Conservation (phyloP, 2,113 vertebrate species). For the Phrynocephalus versicolor region DNA sequence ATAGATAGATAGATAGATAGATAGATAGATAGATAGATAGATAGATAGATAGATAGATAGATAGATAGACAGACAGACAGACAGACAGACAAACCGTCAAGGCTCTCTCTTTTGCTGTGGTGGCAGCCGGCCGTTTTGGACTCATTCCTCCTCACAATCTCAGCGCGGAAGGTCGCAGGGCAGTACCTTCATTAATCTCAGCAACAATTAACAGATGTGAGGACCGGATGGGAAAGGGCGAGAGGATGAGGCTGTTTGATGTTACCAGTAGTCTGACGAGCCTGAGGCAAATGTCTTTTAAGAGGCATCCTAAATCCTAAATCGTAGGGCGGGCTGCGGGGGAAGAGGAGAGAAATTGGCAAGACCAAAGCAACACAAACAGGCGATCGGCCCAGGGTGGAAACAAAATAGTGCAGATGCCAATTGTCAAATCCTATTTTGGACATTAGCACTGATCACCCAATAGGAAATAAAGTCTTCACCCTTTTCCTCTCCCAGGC, state of each 20-base stretch:
- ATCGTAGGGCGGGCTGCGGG: neutral
- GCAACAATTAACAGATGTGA: neutral
- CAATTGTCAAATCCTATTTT: too few relatives aligned
- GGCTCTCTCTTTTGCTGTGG: neutral
- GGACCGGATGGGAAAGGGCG: neutral
- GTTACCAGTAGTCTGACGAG: neutral
- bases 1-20: too few relatives aligned
- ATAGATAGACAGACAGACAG: too few relatives aligned
- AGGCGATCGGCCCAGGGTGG: neutral
- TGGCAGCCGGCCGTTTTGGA: slow-evolving; percentile 4
- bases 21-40: too few relatives aligned
- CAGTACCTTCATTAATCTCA: neutral
- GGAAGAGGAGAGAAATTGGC: neutral
- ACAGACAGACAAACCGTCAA: too few relatives aligned
- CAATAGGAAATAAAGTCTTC: too few relatives aligned
- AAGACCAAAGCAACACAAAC: neutral
- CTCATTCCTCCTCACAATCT: neutral
- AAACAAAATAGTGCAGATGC: neutral
- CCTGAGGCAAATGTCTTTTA: neutral
- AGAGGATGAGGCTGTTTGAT: neutral
- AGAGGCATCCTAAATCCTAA: neutral
- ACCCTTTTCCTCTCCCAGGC: too few relatives aligned
- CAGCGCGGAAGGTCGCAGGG: neutral
- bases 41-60: too few relatives aligned
- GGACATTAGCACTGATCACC: too few relatives aligned